Conservation (phyloP, 2,797 vertebrate genomes). For the Pipistrellus nathusii region DNA sequence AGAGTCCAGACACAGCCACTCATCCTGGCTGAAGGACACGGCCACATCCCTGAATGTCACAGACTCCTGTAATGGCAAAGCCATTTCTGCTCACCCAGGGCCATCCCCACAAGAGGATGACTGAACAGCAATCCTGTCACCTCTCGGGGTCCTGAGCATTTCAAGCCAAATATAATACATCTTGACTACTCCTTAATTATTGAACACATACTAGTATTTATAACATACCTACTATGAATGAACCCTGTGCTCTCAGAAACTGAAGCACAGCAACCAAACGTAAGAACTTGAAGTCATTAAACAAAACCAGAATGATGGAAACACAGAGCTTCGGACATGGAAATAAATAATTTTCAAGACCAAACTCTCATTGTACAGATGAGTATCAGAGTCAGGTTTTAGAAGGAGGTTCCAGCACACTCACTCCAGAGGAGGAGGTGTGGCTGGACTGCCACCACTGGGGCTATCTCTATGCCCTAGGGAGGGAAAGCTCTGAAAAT, state of each 20-base stretch:
- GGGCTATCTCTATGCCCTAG: background rate
- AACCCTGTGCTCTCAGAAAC: background rate
- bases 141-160: background rate
- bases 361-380: background rate
- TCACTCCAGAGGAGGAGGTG: no score
- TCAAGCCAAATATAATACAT: background rate
- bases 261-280: background rate
- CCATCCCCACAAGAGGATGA: background rate
- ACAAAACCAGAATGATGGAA: background rate
- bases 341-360: background rate
- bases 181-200: background rate
- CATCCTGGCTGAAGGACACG: constrained; percentile 75
- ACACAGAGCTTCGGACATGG: background rate
- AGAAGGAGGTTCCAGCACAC: no score
- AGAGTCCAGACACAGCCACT: constrained; percentile 78
- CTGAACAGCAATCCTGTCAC: background rate
- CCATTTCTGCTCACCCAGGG: background rate
- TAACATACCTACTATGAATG: background rate
- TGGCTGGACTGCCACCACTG: background rate
- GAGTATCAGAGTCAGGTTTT: no score
- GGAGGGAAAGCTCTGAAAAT: background rate
- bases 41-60: constrained; percentile 75
- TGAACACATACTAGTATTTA: background rate
- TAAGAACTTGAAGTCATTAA: background rate
- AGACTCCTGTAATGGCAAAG: constrained; percentile 71